Base-by-base conservation (phyloP, 2,797 vertebrate species). In the Anabas testudineus region DNA sequence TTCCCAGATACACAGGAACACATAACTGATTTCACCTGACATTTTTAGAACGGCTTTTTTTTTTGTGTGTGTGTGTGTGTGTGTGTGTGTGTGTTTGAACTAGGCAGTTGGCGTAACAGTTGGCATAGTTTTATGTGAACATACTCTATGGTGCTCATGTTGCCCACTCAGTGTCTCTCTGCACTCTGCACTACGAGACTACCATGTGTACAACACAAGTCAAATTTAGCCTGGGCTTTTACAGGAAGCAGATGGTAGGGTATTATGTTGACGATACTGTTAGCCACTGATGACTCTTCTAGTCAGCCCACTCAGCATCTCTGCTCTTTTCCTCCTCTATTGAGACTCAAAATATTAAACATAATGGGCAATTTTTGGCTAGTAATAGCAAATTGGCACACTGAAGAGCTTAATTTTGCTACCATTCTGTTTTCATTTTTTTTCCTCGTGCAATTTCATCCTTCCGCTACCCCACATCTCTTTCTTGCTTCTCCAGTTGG, bases 231-330 rank as follows among this genome's bases (percentile, higher is more conserved):
- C 65, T 3, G 34, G 65, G 67, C 73, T 85, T 84, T 87, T 81
- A 80, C 82, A 87, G 78, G 78, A 82, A 89, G 82, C 90, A 93
- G 90, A 92, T 91, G 83, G 89, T 73, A 51, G 73, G 74, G 82
- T 86, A 86, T 89, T 85, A 88, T 85, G 80, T 74, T 86, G 88
- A 88, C 46, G 71, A 83, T 82, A 83, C 84, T 85, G 87, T 89
- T 86, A 80, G 79, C 82, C 78, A 79, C 76, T 51, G 85, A 85
- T 92, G 88, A 89, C 88, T 90, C 87, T 73, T 85, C 59, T 69
- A 78, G 58, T 76, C 85, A 24, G 83, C 88, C 88, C 88, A 89
- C 85, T 91, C 85, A 19, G 78, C 74, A 75, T 86, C 82, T 72
- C 72, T 83, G 80, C 84, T 83, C 82, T 88, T 85, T 82, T 67